Percentiles rank a stretch among this genome's conserved stretches.
Conservation (phyloP, 2,797 vertebrate species). For the Sciurus carolinensis region DNA sequence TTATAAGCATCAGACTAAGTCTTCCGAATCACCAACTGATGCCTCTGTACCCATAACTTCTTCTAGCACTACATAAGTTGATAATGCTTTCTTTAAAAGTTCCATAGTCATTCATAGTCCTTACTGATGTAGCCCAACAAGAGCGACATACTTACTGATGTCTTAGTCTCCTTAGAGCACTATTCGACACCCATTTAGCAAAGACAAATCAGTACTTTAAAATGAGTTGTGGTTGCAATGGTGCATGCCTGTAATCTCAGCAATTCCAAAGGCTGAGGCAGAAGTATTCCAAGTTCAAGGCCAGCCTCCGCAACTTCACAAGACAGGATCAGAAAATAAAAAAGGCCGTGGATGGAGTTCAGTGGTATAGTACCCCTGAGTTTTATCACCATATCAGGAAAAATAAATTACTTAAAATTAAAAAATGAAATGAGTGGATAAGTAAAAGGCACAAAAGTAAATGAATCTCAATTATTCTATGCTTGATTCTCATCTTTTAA, state of each 20-base stretch:
- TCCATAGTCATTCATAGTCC: background rate
- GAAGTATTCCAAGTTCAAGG: too few relatives aligned
- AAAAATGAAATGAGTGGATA: background rate
- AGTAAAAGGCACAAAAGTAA: background rate
- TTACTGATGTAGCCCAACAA: background rate
- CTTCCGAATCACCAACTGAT: background rate
- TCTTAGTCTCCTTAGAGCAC: background rate
- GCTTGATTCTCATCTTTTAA: background rate
- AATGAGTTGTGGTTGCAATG: background rate
- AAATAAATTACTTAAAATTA: too few relatives aligned
- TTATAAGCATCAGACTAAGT: background rate
- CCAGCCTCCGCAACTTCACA: too few relatives aligned
- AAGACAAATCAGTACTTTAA: background rate
- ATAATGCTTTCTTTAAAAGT: background rate
- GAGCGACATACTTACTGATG: background rate
- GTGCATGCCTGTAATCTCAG: too few relatives aligned
- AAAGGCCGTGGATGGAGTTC: too few relatives aligned
- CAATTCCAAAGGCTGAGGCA: too few relatives aligned
- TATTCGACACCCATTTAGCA: background rate
- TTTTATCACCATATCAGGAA: too few relatives aligned
- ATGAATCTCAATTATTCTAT: background rate
- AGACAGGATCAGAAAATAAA: too few relatives aligned
- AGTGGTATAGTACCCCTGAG: too few relatives aligned
- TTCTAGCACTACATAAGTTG: background rate
- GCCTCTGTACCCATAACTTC: background rate